Evolutionary conservation across 2,113 vertebrate genomes (phyloP), one percentile per base, ranked within the genome.

Genomic region (Kryptolebias marmoratus): DNA sequence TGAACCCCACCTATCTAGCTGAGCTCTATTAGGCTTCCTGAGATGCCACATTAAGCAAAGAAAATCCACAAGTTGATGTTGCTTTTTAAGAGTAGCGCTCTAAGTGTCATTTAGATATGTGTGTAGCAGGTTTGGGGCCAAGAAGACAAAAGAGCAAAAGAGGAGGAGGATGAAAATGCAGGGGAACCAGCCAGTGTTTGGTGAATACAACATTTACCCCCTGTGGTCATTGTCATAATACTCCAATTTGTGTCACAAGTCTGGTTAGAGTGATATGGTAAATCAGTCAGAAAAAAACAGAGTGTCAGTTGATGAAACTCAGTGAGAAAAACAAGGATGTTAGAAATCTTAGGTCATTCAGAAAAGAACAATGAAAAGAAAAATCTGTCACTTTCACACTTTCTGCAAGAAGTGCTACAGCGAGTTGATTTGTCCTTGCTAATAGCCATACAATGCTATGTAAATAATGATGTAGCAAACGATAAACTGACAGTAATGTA

Each of bases 201-300:
- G 86, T 71, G 62, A 89, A 88, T 76, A 82, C 88, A 91, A 85
- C 86, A 63, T 93, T 90, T 90, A 93, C 92, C 93, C 92, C 91
- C 91, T 90, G 86, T 89, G 92, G 90, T 91, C 88, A 89, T 92
- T 92, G 90, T 92, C 80, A 89, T 90, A 90, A 92, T 91, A 90
- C 90, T 85, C 92, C 90, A 94, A 93, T 94, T 92, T 93, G 92
- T 94, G 93, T 94, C 93, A 92, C 58, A 84, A 90, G 88, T 89
- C 81, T 90, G 86, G 91, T 94, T 85, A 80, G 85, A 90, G 87
- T 64, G 90, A 91, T 86, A 93, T 87, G 90, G 90, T 93, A 83
- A 91, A 94, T 94, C 92, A 93, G 79, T 13, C 42, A 75, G 68
- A 91, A 81, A 91, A 89, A 85, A 68, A 79, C 45, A 69, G 85